A percentile compares a stretch with the other conserved stretches of the same genome.
These are phyloP conservation scores for Epicampocera succincta DNA, from an alignment of 2,888 invertebrate species.

Conservation along the genomic window DNA sequence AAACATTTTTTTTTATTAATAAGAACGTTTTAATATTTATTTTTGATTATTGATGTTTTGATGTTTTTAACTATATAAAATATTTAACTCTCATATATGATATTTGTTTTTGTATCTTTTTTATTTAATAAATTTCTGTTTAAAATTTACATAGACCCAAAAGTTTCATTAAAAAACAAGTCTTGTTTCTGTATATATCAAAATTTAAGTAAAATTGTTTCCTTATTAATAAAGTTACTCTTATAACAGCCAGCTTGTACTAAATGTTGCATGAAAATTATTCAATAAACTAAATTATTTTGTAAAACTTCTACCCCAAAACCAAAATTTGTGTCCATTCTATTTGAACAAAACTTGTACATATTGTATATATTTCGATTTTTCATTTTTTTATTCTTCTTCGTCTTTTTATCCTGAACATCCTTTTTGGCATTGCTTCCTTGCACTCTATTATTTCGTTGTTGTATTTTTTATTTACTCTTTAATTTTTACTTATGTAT, in stretches of 20 bases:
- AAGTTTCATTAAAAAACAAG: not conserved
- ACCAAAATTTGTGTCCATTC: constrained; percentile 52
- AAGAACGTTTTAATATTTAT: no score
- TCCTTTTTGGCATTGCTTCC: constrained; percentile 37
- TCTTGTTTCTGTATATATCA: constrained; percentile 53
- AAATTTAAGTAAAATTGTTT: constrained; percentile 29
- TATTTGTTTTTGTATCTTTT: not conserved
- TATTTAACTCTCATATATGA: no score
- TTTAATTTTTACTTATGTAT: not conserved
- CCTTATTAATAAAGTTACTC: constrained; percentile 24
- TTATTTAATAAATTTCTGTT: constrained; percentile 19
- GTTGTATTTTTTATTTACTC: constrained; percentile 33
- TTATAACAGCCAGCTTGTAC: constrained; percentile 16
- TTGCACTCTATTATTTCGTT: constrained; percentile 21
- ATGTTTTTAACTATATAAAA: no score
- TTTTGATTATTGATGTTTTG: no score
- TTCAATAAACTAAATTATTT: constrained; percentile 43
- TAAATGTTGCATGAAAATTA: constrained; percentile 55
- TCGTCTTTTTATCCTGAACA: constrained; percentile 24
- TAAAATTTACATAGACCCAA: constrained; percentile 15
- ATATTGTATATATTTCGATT: not conserved
- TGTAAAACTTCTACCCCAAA: constrained; percentile 17
- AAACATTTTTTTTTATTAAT: no score
- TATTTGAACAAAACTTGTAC: constrained; percentile 2
- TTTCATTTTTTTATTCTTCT: constrained; percentile 8